Evolutionary conservation across 2,797 vertebrate species (phyloP).

Genomic region (Cichlasoma orientale): DNA sequence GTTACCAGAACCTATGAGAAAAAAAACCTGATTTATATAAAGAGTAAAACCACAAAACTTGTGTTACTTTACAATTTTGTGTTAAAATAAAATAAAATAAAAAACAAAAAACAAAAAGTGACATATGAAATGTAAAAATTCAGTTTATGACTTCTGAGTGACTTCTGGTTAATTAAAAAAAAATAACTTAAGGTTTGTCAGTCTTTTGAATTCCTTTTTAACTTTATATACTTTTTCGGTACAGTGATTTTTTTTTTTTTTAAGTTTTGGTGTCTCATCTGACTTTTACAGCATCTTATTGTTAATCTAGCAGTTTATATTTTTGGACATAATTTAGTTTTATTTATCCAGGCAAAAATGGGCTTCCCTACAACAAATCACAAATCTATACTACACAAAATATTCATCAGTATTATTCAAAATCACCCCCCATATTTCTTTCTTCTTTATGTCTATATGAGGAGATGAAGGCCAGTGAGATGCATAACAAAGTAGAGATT

Average conservation of each 20-base stretch:
- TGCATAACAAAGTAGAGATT: constrained; percentile 7
- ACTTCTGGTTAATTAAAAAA: too few species aligned
- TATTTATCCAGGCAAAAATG: constrained; percentile 1
- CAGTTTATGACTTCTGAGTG: too few species aligned
- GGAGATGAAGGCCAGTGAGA: constrained; percentile 27
- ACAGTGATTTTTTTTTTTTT: too few species aligned
- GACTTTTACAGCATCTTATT: neutral
- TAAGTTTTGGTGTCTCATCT: neutral
- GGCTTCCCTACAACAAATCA: constrained; percentile 8
- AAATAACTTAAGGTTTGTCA: too few species aligned
- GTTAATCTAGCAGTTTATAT: neutral
- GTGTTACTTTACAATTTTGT: neutral
- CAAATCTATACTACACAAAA: constrained; percentile 47
- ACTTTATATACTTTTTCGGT: too few species aligned
- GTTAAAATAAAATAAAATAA: neutral
- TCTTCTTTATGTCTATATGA: constrained; percentile 16
- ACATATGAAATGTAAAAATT: too few species aligned
- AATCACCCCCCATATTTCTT: neutral
- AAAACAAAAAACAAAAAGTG: neutral
- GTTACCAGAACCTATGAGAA: neutral
- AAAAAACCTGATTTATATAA: neutral
- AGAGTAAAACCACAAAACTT: neutral
- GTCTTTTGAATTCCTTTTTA: too few species aligned
- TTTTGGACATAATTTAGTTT: neutral
- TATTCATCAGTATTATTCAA: constrained; percentile 3